Base-by-base conservation (phyloP, 2,113 vertebrate genomes). In the Osmerus mordax region DNA sequence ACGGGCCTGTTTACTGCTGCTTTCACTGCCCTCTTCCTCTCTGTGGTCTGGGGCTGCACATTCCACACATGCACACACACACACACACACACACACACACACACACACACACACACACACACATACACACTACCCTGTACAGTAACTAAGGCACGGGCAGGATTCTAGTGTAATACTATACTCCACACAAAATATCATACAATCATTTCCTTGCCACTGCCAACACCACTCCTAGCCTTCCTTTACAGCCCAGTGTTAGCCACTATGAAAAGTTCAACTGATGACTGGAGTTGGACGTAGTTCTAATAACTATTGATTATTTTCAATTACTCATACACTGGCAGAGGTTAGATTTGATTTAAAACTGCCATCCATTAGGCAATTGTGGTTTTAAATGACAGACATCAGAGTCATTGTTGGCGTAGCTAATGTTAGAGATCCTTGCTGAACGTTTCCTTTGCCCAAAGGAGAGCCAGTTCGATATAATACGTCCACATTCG, bases 1-100 rank as follows among this genome's bases (percentile, higher is more conserved):
- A 62, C 76, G 75, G 67, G 80, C 80, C 76, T 74, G 81, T 77
- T 84, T 81, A 80, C 73, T 62, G 19, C n/a, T 21, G 58, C 19
- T 60, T 55, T 23, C 58, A 60, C 51, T 65, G 65, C 16, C 71
- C 25, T 32, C 55, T 56, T 66, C 19, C n/a, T 59, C n/a, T 72
- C 53, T 51, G 28, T 16, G 70, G 54, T 51, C 58, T 8, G 18
- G 9, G 19, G 58, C 58, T 60, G 58, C 18, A 23, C 58, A 60
- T 60, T 63, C 23, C 25, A n/a, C 58, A 60, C n/a, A 21, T 8
- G 23, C 58, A 60, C 16, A 60, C 58, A 60, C 54, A n/a, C 54
- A 56, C n/a, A n/a, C n/a, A n/a, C n/a, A n/a, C n/a, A n/a, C n/a
- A n/a, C n/a, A n/a, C n/a, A 60, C 58, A 60, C 54, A n/a, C 25